A percentile compares a stretch with the other conserved stretches of the same genome.
These are phyloP conservation scores for Pangasius larnaudii DNA, from an alignment of 2,797 vertebrate genomes.

Conservation along the genomic window DNA sequence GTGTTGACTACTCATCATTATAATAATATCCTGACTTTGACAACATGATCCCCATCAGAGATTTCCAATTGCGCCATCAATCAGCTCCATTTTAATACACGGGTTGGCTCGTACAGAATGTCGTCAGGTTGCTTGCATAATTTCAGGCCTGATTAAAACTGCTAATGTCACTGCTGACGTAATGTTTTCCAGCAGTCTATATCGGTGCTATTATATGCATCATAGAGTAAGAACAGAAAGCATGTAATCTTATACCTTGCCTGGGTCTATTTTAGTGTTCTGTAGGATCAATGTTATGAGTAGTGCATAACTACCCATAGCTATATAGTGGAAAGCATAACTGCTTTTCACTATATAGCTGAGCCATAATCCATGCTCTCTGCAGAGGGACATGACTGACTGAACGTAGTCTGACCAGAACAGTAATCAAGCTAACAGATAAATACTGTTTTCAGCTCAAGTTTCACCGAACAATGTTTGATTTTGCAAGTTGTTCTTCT, in stretches of 20 bases:
- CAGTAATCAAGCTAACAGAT: not conserved
- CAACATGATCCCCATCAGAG: not conserved
- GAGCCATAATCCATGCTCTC: not conserved
- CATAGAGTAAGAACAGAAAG: not conserved
- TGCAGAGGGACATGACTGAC: not conserved
- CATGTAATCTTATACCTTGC: not conserved
- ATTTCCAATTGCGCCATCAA: no score
- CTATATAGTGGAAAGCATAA: not conserved
- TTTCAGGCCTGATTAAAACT: not conserved
- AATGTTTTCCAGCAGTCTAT: not conserved
- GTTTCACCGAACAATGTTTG: not conserved
- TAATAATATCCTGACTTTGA: not conserved
- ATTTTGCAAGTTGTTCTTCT: no score
- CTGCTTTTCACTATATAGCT: not conserved
- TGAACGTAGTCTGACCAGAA: not conserved
- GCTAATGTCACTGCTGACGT: not conserved
- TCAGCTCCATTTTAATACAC: not conserved
- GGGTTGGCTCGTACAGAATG: not conserved
- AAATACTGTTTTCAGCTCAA: not conserved
- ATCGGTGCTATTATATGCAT: not conserved
- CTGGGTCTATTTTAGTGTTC: not conserved
- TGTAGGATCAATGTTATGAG: not conserved
- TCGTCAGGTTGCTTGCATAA: conserved; percentile 1
- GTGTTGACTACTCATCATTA: not conserved
- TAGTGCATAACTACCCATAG: not conserved